These are phyloP conservation scores for Heliconius ethilla DNA, from an alignment of 2,888 invertebrate species.

Conservation along the genomic window DNA sequence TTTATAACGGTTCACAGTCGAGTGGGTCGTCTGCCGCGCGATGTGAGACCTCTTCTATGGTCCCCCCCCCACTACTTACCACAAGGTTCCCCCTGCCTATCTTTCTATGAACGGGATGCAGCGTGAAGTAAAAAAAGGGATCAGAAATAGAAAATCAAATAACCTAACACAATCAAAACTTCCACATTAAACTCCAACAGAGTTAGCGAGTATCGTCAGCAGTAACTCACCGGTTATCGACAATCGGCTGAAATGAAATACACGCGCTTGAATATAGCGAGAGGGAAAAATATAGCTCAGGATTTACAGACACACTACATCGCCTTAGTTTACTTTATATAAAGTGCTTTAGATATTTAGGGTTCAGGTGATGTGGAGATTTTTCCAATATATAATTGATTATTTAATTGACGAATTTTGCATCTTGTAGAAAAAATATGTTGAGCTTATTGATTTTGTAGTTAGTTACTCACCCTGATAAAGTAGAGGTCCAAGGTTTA, in stretches of 20 bases:
- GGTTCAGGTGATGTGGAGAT: neutral
- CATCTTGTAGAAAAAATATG: no score
- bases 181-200: neutral
- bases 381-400: no score
- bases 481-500: no score
- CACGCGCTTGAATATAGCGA: constrained; percentile 30
- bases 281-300: constrained; percentile 24
- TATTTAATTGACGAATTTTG: no score
- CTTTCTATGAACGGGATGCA: no score
- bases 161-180: neutral
- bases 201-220: constrained; percentile 5
- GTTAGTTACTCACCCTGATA: no score
- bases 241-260: constrained; percentile 41
- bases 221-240: constrained; percentile 35
- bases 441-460: no score
- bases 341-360: neutral
- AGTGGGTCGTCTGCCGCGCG: no score
- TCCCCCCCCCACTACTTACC: no score
- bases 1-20: no score
- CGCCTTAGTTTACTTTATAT: constrained; percentile 18
- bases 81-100: no score
- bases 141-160: neutral
- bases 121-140: neutral
- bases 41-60: no score
- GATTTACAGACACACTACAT: constrained; percentile 10